Percentiles rank a stretch among this genome's conserved stretches.
Conservation (phyloP, 37 sponge, comb jelly and placozoan genomes). For the Hormiphora californensis region DNA sequence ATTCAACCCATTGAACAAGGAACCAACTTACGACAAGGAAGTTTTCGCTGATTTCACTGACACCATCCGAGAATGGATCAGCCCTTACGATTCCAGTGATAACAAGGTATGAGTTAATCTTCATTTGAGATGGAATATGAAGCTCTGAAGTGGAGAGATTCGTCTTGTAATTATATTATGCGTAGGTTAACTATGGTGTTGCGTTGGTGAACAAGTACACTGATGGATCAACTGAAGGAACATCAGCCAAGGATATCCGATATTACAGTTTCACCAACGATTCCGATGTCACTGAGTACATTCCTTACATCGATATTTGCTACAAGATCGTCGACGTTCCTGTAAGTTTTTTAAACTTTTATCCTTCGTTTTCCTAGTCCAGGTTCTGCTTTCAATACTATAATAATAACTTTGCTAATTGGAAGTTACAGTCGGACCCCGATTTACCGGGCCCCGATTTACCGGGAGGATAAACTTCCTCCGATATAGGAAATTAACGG, state of each 20-base stretch:
- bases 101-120: background rate
- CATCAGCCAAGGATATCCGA: background rate
- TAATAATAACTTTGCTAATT: too few relatives aligned
- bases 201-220: background rate
- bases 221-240: background rate
- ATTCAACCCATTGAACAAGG: background rate
- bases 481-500: too few relatives aligned
- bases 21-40: background rate
- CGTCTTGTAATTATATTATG: too few relatives aligned
- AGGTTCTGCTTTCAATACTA: too few relatives aligned
- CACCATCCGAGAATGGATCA: background rate
- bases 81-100: background rate
- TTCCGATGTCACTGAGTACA: background rate
- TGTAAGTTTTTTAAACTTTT: too few relatives aligned
- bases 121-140: too few relatives aligned
- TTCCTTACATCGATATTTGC: constrained; percentile 12
- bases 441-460: too few relatives aligned
- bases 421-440: too few relatives aligned
- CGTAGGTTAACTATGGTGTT: constrained; percentile 5
- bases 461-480: too few relatives aligned
- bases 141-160: too few relatives aligned
- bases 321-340: constrained; percentile 50
- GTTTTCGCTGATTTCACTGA: background rate
- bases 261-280: background rate
- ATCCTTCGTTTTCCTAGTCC: too few relatives aligned